Conservation (phyloP, 2,113 vertebrate genomes). For the Erpornis zantholeuca region DNA sequence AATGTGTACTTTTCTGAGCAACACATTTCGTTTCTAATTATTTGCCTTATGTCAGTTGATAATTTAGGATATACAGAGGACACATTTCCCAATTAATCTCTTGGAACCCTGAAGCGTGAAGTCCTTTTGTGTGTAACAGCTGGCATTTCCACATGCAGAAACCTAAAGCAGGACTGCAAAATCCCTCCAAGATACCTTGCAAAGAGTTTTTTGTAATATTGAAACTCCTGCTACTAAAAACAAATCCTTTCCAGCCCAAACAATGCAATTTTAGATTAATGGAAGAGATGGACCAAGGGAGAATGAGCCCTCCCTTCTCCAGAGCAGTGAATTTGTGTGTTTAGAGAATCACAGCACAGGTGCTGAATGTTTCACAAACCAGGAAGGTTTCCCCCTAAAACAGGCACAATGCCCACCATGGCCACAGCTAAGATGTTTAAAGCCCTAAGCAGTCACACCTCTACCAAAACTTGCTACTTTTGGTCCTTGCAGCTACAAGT, state of each 20-base stretch:
- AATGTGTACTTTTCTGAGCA: neutral
- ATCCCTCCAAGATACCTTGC: neutral
- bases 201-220: neutral
- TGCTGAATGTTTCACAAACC: neutral
- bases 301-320: neutral
- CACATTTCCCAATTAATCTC: conserved; percentile 32
- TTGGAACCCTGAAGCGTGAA: neutral
- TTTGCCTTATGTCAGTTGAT: conserved; percentile 27
- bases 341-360: neutral
- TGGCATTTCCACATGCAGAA: neutral
- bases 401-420: neutral
- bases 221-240: neutral
- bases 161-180: neutral
- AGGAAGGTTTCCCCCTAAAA: neutral
- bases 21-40: conserved; percentile 29
- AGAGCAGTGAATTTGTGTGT: neutral
- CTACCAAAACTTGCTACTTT: neutral
- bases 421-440: neutral
- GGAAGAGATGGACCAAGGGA: neutral
- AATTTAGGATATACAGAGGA: neutral
- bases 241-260: neutral
- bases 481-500: neutral
- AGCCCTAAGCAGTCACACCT: neutral
- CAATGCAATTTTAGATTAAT: neutral
- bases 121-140: neutral